A percentile compares a stretch with the other conserved stretches of the same genome.
Evolutionary conservation across 1,140 invertebrate species (phyloP).

Genomic region (Drosophila quadrilineata): DNA sequence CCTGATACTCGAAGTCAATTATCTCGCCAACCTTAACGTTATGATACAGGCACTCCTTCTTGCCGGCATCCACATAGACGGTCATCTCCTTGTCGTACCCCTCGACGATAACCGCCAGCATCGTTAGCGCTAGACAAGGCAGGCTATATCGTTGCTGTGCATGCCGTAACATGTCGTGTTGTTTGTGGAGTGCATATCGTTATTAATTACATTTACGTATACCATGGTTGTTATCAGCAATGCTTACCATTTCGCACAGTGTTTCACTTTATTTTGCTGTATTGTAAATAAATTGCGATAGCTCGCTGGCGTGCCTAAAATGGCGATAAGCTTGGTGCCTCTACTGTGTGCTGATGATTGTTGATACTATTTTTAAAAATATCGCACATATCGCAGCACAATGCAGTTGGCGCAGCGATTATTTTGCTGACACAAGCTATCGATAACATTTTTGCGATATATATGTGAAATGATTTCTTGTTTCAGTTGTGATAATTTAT

Average conservation of each 20-base stretch:
- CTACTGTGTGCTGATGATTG: slow-evolving; percentile 16
- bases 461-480: background rate
- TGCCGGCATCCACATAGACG: slow-evolving; percentile 86
- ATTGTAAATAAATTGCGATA: slow-evolving; percentile 5
- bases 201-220: background rate
- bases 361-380: slow-evolving; percentile 44
- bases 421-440: background rate
- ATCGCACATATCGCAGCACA: slow-evolving; percentile 38
- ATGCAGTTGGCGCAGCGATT: background rate
- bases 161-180: background rate
- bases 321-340: too few relatives aligned
- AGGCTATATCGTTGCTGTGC: background rate
- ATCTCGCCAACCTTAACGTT: slow-evolving; percentile 83
- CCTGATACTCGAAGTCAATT: slow-evolving; percentile 90
- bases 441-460: background rate
- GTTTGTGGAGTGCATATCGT: background rate
- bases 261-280: too few relatives aligned
- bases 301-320: slow-evolving; percentile 21
- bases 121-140: background rate
- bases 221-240: background rate
- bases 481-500: background rate
- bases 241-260: slow-evolving; percentile 27
- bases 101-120: background rate
- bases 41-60: slow-evolving; percentile 88
- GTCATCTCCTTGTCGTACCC: slow-evolving; percentile 86